phyloP scores from a whole-genome alignment of 2,113 vertebrate species.

The Felis chaus region DNA sequence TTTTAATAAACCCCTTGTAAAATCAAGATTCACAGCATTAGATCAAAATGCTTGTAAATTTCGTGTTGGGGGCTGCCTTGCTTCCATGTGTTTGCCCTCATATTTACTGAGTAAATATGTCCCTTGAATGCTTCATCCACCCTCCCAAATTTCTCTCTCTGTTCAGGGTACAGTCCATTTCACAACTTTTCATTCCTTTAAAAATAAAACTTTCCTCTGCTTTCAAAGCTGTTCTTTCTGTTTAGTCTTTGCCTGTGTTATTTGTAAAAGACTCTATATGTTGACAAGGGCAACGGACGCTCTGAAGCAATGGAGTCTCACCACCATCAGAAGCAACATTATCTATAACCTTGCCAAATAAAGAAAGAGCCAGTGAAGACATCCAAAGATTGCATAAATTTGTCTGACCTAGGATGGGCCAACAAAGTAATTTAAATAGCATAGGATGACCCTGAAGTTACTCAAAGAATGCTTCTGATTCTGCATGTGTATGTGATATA shows the following conservation, averaged over 20 bases:
- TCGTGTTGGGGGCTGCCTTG: background rate
- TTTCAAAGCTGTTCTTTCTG: slow-evolving; percentile 66
- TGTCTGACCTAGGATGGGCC: slow-evolving; percentile 52
- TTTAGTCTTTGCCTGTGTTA: slow-evolving; percentile 71
- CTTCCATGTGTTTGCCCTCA: background rate
- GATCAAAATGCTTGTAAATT: background rate
- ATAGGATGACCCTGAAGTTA: slow-evolving; percentile 54
- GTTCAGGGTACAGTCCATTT: slow-evolving; percentile 13
- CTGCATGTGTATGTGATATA: slow-evolving; percentile 52
- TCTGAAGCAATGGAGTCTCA: slow-evolving; percentile 69
- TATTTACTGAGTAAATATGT: slow-evolving; percentile 5
- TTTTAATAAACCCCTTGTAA: slow-evolving; percentile 30
- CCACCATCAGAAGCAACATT: slow-evolving; percentile 72
- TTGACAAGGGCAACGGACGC: slow-evolving; percentile 64
- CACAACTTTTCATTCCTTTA: slow-evolving; percentile 57
- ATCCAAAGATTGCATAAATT: slow-evolving; percentile 56
- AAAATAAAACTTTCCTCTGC: slow-evolving; percentile 63
- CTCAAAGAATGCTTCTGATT: slow-evolving; percentile 65
- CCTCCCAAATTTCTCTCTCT: slow-evolving; percentile 39
- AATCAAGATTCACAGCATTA: slow-evolving; percentile 7
- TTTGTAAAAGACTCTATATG: slow-evolving; percentile 65
- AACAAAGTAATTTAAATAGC: slow-evolving; percentile 75
- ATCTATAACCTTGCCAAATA: slow-evolving; percentile 71
- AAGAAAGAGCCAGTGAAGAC: slow-evolving; percentile 63
- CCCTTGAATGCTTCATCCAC: background rate